Base-by-base conservation (phyloP, 1,140 invertebrate genomes). In the Metaphire vulgaris region DNA sequence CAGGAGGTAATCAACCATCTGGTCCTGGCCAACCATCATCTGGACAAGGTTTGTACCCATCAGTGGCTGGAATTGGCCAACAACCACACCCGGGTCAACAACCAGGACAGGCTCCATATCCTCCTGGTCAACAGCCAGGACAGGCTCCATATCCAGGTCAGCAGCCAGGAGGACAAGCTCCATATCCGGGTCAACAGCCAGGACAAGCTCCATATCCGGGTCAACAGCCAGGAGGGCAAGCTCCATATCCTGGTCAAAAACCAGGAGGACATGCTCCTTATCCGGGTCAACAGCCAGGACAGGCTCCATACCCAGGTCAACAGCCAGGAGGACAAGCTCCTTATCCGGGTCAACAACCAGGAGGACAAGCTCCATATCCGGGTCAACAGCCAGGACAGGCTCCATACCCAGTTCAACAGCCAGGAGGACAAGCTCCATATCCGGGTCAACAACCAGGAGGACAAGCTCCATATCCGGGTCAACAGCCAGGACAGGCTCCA, bases 331-430 rank as follows among this genome's bases (percentile, higher is more conserved):
- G n/a, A 69, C 30, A 69, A 28, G n/a, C 67, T 12, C n/a, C n/a
- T 12, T 31, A 69, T 28, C n/a, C 67, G 28, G 41, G 41, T 26
- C n/a, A 31, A 28, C 67, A 69, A 12, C n/a, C 67, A 12, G 67
- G 14, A 15, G 14, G n/a, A 69, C 30, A 69, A 28, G n/a, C 67
- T 12, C n/a, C n/a, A 28, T 31, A 69, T 28, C n/a, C 67, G 28
- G 67, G n/a, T 69, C 67, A 26, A 69, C 30, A 69, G n/a, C 67
- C 67, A 6, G 67, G 67, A 28, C 67, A 69, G 14, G 67, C 67
- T 69, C 67, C n/a, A 69, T 31, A 69, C 28, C 41, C 41, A 56
- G 41, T 6, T 56, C 41, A 56, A 56, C 41, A 56, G 41, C 67
- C 67, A 14, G 67, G 56, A 15, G 14, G 26, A 65, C 14, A 14